Percentiles rank a stretch among this genome's conserved stretches.
Conservation (phyloP, 37 sponge, comb jelly and placozoan species). For the Crambe crambe region DNA sequence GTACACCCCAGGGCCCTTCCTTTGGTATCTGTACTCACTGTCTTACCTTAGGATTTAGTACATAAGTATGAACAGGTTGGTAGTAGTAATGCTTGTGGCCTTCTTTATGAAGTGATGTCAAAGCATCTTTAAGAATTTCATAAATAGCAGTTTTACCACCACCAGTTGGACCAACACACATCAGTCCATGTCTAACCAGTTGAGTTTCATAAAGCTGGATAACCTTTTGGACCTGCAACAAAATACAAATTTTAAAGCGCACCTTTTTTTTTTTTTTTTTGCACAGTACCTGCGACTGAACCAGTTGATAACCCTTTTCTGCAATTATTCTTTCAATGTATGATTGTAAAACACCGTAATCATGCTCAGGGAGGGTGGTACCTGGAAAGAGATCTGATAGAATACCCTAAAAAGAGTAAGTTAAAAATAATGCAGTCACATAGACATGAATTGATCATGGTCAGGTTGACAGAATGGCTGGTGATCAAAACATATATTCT, state of each 20-base stretch:
- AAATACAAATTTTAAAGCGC: background rate
- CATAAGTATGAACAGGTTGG: constrained; percentile 88
- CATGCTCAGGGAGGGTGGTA: constrained; percentile 88
- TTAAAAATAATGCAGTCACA: no score
- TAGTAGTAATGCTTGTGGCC: constrained; percentile 76
- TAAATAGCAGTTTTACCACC: constrained; percentile 97
- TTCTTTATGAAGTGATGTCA: constrained; percentile 75
- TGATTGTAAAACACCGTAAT: constrained; percentile 90
- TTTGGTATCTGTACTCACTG: no score
- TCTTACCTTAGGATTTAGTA: constrained; percentile 97
- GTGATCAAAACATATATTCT: no score
- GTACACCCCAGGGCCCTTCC: no score
- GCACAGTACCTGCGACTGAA: constrained; percentile 21
- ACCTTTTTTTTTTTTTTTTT: background rate
- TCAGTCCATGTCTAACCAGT: constrained; percentile 96
- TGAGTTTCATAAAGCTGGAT: constrained; percentile 97
- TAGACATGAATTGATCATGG: no score
- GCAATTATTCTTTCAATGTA: constrained; percentile 73
- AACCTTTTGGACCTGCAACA: constrained; percentile 68
- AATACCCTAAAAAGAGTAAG: constrained; percentile 67
- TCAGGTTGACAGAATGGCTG: no score
- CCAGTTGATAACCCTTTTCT: constrained; percentile 68
- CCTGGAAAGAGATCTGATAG: constrained; percentile 96
- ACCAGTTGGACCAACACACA: constrained; percentile 99
- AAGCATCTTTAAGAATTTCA: constrained; percentile 86